Evolutionary conservation across 2,888 invertebrate species (phyloP).

Genomic region (Lymantria monacha): DNA sequence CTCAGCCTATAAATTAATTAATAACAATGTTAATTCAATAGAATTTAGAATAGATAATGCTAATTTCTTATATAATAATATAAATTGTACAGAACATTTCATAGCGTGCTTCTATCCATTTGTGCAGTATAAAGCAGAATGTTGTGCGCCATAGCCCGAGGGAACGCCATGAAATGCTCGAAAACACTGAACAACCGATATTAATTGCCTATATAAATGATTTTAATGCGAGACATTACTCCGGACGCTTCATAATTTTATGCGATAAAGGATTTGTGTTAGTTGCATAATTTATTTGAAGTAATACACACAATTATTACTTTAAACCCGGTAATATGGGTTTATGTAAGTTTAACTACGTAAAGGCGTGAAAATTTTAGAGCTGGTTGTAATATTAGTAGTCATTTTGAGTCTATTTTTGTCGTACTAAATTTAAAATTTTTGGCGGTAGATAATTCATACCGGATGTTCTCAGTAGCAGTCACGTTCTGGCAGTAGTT

Average conservation of each 20-base stretch:
- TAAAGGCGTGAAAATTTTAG: no score
- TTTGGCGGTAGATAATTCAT: no score
- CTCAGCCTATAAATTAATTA: background rate
- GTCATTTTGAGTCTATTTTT: no score
- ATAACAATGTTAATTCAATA: conserved; percentile 1
- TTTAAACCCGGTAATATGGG: background rate
- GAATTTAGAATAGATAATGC: conserved; percentile 3
- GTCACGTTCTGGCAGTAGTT: no score
- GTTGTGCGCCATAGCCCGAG: conserved; percentile 44
- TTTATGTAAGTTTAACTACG: no score
- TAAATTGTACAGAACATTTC: conserved; percentile 30
- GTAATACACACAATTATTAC: conserved; percentile 1
- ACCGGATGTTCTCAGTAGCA: no score
- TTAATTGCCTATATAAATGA: conserved; percentile 69
- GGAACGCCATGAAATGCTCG: conserved; percentile 28
- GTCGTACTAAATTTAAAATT: no score
- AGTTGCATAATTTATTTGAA: conserved; percentile 8
- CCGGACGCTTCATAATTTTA: conserved; percentile 32
- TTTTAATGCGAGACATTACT: conserved; percentile 61
- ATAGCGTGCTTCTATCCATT: conserved; percentile 63
- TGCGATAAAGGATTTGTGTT: conserved; percentile 10
- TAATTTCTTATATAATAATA: conserved; percentile 45
- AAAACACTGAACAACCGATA: conserved; percentile 52
- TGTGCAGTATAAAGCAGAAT: conserved; percentile 36
- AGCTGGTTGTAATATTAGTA: no score